phyloP scores from a whole-genome alignment of 2,113 vertebrate genomes.

The Hiodon tergisus region DNA sequence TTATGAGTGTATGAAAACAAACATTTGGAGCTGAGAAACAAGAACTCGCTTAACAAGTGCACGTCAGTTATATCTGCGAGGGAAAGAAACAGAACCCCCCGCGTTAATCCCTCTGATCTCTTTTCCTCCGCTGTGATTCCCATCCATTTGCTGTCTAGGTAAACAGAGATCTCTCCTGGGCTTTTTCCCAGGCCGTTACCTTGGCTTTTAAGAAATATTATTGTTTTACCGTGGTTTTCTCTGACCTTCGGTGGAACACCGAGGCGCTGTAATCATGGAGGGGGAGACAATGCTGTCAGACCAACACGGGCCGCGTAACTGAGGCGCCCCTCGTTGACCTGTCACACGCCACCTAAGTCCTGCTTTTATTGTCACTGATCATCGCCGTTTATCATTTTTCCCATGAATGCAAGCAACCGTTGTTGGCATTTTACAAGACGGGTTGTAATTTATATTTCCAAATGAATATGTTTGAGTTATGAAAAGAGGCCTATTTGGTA shows the following conservation, averaged over 20 bases:
- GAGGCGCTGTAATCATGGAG: conserved; percentile 45
- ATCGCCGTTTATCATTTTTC: not conserved
- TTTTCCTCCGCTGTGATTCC: not conserved
- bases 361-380: conserved; percentile 18
- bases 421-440: too few relatives aligned
- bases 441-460: too few relatives aligned
- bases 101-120: not conserved
- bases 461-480: too few relatives aligned
- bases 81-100: not conserved
- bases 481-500: too few relatives aligned
- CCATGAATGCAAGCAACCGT: not conserved
- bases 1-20: too few relatives aligned
- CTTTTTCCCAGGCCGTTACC: conserved; percentile 15
- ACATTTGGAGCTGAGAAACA: not conserved
- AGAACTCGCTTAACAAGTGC: not conserved
- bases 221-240: conserved; percentile 18
- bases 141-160: conserved; percentile 13
- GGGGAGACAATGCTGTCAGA: conserved; percentile 42
- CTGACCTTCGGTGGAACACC: conserved; percentile 9
- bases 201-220: conserved; percentile 21
- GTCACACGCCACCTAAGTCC: conserved; percentile 29
- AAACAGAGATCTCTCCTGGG: conserved; percentile 13
- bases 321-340: conserved; percentile 30
- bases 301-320: conserved; percentile 44
- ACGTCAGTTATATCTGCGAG: not conserved